Evolutionary conservation across 2,888 invertebrate genomes (phyloP).

Genomic region (Hemicrepidius hirtus): DNA sequence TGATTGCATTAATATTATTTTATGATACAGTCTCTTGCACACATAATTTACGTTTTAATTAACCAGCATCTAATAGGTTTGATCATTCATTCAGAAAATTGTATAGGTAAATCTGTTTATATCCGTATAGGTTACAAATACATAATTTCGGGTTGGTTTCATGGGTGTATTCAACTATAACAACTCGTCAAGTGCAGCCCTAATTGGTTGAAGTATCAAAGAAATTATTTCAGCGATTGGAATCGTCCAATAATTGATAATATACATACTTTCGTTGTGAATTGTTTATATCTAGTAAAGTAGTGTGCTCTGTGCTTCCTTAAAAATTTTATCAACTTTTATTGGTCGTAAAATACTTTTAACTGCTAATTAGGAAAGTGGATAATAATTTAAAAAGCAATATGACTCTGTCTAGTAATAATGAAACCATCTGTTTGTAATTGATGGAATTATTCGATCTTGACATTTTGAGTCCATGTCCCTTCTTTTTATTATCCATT

Average conservation of each 20-base stretch:
- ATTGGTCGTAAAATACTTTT: constrained; percentile 20
- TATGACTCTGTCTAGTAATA: constrained; percentile 68
- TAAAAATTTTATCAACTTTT: constrained; percentile 25
- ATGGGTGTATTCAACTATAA: constrained; percentile 50
- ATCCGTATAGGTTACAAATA: constrained; percentile 47
- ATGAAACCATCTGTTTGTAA: constrained; percentile 69
- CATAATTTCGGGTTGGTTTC: constrained; percentile 46
- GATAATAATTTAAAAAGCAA: constrained; percentile 68
- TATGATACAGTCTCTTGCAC: constrained; percentile 61
- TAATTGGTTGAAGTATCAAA: constrained; percentile 51
- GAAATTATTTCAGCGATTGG: constrained; percentile 44
- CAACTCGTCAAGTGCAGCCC: constrained; percentile 51
- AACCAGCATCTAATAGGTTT: constrained; percentile 65
- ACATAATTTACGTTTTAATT: constrained; percentile 66
- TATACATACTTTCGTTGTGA: neutral
- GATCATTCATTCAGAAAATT: constrained; percentile 67
- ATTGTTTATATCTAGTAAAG: neutral
- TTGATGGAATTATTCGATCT: constrained; percentile 67
- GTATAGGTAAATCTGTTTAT: constrained; percentile 55
- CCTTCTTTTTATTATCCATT: constrained; percentile 41
- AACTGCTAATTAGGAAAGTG: constrained; percentile 66
- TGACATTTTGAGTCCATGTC: constrained; percentile 56
- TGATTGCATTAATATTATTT: constrained; percentile 61
- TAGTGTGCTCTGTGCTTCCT: constrained; percentile 1
- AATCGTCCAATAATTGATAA: constrained; percentile 12